Conservation (phyloP, 2,797 vertebrate species). For the Malurus splendens region DNA sequence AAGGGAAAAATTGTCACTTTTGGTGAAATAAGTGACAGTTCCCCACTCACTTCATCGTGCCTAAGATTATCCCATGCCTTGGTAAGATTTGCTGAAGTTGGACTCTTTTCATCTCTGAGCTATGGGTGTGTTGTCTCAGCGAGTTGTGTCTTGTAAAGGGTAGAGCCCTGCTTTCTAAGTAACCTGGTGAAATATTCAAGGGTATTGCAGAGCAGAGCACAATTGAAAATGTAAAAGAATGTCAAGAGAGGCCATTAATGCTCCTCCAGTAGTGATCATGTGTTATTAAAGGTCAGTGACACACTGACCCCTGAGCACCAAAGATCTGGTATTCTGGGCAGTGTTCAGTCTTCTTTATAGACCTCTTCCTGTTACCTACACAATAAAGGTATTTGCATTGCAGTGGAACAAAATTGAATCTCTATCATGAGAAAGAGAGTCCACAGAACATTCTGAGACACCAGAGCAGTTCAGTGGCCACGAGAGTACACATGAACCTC, state of each 20-base stretch:
- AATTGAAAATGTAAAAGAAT: rapidly evolving
- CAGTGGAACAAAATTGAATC: background rate
- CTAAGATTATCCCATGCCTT: background rate
- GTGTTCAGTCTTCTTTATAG: background rate
- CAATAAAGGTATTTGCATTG: background rate
- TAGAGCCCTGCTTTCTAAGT: background rate
- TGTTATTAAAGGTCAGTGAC: background rate
- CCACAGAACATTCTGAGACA: background rate
- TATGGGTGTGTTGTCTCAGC: background rate
- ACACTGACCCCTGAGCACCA: background rate
- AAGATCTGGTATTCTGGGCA: background rate
- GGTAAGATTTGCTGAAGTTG: background rate
- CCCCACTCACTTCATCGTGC: background rate
- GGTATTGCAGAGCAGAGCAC: background rate
- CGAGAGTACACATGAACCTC: background rate
- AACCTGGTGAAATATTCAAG: background rate
- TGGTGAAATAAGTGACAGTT: background rate
- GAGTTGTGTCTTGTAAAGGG: background rate
- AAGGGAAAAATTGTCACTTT: background rate
- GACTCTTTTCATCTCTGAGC: background rate
- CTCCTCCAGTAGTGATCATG: background rate
- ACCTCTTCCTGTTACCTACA: background rate
- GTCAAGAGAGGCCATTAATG: background rate
- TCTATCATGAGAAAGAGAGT: background rate
- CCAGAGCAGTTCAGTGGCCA: background rate